Conservation (phyloP, 2,888 invertebrate genomes). For the Oscheius sp. region DNA sequence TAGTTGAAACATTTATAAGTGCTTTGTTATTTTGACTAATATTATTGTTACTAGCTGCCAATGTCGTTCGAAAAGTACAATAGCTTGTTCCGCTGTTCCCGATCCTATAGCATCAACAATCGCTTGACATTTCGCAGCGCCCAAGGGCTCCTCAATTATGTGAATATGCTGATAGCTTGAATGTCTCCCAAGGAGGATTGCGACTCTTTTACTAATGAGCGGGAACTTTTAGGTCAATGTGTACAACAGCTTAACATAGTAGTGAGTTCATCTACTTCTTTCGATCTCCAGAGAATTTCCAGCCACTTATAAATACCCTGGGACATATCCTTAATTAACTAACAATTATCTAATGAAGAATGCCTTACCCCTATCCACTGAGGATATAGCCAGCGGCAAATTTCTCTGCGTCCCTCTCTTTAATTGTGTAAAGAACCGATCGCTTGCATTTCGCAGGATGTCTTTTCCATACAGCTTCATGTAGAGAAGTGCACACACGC, state of each 20-base stretch:
- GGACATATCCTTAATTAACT: slow-evolving; percentile 21
- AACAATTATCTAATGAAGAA: slow-evolving; percentile 21
- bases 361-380: slow-evolving; percentile 7
- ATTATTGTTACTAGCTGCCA: too few relatives aligned
- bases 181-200: too few relatives aligned
- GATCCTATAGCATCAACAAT: too few relatives aligned
- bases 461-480: slow-evolving; percentile 15
- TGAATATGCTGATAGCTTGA: too few relatives aligned
- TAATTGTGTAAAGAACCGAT: slow-evolving; percentile 38
- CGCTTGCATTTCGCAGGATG: slow-evolving; percentile 34
- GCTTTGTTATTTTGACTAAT: too few relatives aligned
- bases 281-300: background rate
- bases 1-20: too few relatives aligned
- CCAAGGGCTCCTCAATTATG: too few relatives aligned
- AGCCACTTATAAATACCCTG: background rate
- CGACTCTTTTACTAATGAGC: too few relatives aligned
- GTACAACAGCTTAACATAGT: background rate
- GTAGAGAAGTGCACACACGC: background rate
- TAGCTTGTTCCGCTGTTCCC: too few relatives aligned
- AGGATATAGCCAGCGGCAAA: slow-evolving; percentile 25
- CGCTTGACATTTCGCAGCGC: too few relatives aligned
- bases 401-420: slow-evolving; percentile 36
- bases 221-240: slow-evolving; percentile 5
- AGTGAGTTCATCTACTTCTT: slow-evolving; percentile 5
- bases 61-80: too few relatives aligned